Base-by-base conservation (phyloP, 2,888 invertebrate genomes). In the Cremastinae sp. region DNA sequence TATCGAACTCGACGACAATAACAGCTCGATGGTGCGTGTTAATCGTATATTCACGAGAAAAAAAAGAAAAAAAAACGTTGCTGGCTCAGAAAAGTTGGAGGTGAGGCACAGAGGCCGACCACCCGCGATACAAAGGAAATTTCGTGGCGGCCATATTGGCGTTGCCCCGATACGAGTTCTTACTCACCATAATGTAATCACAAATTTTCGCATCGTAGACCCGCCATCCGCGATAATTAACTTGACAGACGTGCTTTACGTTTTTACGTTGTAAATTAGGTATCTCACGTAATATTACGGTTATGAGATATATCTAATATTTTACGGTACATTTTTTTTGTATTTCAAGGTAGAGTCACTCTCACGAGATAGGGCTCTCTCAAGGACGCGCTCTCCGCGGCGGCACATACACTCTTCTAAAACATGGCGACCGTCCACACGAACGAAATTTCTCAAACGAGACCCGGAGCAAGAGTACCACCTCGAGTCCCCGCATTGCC, bases 181-280 rank as follows among this genome's bases (percentile, higher is more conserved):
- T 90, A 91, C 92, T 92, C 91, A 93, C 93, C 93, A 93, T 93
- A 92, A 90, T 91, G 92, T 92, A 92, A 93, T 93, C 93, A 92
- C 91, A 91, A 93, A 91, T 91, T 93, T 92, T 91, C 90, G 90
- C 88, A 88, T 90, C 90, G 90, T 90, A 90, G 89, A 84, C 86
- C 85, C 88, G 90, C 90, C 93, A 93, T 93, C 93, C 91, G 90
- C 85, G 83, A 80, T 82, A 88, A 89, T 90, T 89, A 91, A 90
- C 87, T 87, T 85, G 87, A 90, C 89, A 85, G 87, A 79, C 87
- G 88, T 88, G 81, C 89, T 88, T 84, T 88, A 88, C 87, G 86
- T 85, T 87, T 85, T 86, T 88, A 87, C 86, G 90, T 87, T 87
- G 87, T 90, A 85, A 90, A 90, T 90, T 91, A 89, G 91, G 87